phyloP scores from a whole-genome alignment of 2,888 invertebrate genomes.

The Helicoverpa assulta region DNA sequence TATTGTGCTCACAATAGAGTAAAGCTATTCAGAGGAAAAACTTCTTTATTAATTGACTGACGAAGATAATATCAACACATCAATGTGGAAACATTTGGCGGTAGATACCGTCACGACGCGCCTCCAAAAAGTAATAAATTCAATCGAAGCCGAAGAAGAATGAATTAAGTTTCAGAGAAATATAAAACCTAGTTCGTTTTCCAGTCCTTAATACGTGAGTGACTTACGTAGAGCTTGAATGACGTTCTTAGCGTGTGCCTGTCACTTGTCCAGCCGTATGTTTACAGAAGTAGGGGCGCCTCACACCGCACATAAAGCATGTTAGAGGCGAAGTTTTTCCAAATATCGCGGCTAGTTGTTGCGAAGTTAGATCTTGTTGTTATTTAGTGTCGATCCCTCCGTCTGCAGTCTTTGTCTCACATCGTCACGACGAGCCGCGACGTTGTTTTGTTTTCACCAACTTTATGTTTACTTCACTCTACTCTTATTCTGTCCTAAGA shows the following conservation, averaged over 20 bases:
- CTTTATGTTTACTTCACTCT: slow-evolving; percentile 15
- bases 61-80: slow-evolving; percentile 26
- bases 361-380: slow-evolving; percentile 56
- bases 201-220: too few species aligned
- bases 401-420: slow-evolving; percentile 50
- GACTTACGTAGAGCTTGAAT: too few species aligned
- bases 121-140: too few species aligned
- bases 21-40: slow-evolving; percentile 28
- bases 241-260: background rate
- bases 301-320: slow-evolving; percentile 34
- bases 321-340: slow-evolving; percentile 52
- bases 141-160: too few species aligned
- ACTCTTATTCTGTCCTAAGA: too few species aligned
- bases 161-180: too few species aligned
- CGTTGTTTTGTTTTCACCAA: slow-evolving; percentile 29
- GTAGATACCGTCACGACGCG: background rate
- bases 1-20: slow-evolving; percentile 25
- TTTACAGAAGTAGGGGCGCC: slow-evolving; percentile 21
- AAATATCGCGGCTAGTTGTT: slow-evolving; percentile 48
- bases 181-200: too few species aligned
- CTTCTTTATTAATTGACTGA: slow-evolving; percentile 43
- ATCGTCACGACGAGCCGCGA: slow-evolving; percentile 7
- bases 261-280: background rate
- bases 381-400: slow-evolving; percentile 49
- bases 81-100: slow-evolving; percentile 27